Conservation (phyloP, 2,888 invertebrate genomes). For the Eutolmus rufibarbis region DNA sequence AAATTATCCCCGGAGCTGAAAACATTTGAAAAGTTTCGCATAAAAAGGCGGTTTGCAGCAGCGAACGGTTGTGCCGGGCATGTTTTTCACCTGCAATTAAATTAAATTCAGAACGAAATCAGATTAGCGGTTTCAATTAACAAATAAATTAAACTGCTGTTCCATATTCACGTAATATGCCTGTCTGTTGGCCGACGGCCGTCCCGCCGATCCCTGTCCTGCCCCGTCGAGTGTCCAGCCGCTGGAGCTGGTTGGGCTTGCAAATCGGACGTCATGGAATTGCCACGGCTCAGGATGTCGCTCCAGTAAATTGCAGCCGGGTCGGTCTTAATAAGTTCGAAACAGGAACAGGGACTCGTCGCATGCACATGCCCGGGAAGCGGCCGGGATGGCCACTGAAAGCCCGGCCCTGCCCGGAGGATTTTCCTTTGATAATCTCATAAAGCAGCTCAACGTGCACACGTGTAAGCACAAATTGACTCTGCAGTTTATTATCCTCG, state of each 20-base stretch:
- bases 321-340: conserved; percentile 4
- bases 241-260: neutral
- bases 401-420: neutral
- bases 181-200: neutral
- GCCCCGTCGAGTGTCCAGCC: neutral
- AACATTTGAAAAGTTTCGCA: neutral
- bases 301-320: neutral
- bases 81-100: conserved; percentile 42
- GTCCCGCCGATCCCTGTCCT: neutral
- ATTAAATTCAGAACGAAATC: conserved; percentile 45
- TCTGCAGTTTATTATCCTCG: conserved; percentile 39
- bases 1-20: neutral
- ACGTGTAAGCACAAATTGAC: conserved; percentile 40
- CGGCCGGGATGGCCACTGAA: neutral
- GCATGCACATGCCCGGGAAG: neutral
- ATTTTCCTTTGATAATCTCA: conserved; percentile 28
- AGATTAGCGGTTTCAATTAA: conserved; percentile 47
- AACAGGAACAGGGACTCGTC: neutral
- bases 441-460: conserved; percentile 9
- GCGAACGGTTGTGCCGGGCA: neutral
- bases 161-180: conserved; percentile 39
- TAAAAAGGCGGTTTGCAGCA: neutral
- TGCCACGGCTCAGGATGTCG: neutral
- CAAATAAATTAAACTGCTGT: conserved; percentile 47
- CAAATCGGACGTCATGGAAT: conserved; percentile 12